Evolutionary conservation across 2,113 vertebrate genomes (phyloP), one percentile per base, ranked within the genome.

Genomic region (Lophotis ruficrista): DNA sequence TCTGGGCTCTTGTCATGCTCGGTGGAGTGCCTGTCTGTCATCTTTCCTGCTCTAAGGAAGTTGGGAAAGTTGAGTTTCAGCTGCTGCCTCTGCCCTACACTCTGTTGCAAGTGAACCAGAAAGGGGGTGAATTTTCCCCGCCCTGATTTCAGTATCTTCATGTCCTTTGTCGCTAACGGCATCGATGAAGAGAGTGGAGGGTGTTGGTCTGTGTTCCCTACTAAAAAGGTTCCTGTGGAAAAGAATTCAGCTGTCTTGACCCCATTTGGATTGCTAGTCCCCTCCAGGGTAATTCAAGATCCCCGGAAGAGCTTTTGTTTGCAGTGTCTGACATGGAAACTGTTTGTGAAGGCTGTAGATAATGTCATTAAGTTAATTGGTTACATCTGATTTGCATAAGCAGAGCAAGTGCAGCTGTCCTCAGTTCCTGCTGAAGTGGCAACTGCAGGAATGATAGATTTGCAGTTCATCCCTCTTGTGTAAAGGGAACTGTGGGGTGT

Each of bases 321-420:
- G 94, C 91, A 70, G 94, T 91, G 91, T 93, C 91, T 96, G 96
- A 96, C 95, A 95, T 96, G 95, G 91, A 96, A 96, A 94, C 95
- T 96, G 65, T 94, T 91, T 95, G 91, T 96, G 94, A 90, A 81
- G 84, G 83, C 91, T 95, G 89, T 47, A 95, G 96, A 94, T 97
- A 96, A 92, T 0, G 54, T 96, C 93, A 84, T 94, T 93, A 94
- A 94, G 93, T 94, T 95, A 97, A 97, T 95, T 95, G 95, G 24
- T 71, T 94, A 96, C 93, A 93, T 92, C 84, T 85, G 37, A 94
- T 96, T 96, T 95, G 95, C 96, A 96, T 97, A 93, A 96, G 87
- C 92, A 94, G 96, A 38, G 60, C 83, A 87, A 92, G 83, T 7
- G 11, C 83, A 82, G 93, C 91, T 91, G 57, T 79, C 66, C 54